Evolutionary conservation across 1,140 invertebrate genomes (phyloP).

Genomic region (Dufourea novaeangliae): DNA sequence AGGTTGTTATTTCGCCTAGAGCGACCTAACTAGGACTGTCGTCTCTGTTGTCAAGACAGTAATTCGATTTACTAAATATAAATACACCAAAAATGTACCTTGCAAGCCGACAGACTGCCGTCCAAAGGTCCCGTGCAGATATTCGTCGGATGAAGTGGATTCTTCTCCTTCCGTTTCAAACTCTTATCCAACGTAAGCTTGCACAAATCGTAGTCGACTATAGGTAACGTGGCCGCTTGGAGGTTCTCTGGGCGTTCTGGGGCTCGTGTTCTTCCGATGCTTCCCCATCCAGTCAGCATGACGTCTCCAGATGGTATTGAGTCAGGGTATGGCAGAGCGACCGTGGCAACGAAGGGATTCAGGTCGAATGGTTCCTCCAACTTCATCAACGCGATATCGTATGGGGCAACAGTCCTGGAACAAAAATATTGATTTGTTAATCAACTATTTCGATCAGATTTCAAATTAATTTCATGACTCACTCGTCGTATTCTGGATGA

Average conservation of each 20-base stretch:
- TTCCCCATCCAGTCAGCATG: conserved; percentile 81
- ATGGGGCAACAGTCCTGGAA: conserved; percentile 74
- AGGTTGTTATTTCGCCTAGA: no score
- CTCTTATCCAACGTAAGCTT: conserved; percentile 63
- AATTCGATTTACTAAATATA: no score
- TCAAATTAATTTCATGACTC: not conserved
- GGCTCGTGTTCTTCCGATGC: conserved; percentile 74
- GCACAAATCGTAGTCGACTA: conserved; percentile 77
- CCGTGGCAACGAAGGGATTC: conserved; percentile 76
- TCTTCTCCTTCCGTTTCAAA: conserved; percentile 69
- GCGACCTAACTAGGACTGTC: no score
- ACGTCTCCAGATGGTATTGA: conserved; percentile 77
- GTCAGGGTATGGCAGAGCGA: conserved; percentile 75
- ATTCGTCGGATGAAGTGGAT: conserved; percentile 78
- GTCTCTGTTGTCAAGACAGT: no score
- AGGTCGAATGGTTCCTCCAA: conserved; percentile 79
- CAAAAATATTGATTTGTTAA: no score
- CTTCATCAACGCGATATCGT: conserved; percentile 82
- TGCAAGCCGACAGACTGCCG: conserved; percentile 79
- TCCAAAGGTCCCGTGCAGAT: conserved; percentile 81
- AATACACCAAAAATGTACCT: conserved; percentile 66
- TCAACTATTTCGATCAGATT: not conserved
- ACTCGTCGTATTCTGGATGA: conserved; percentile 72
- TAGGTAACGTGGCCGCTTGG: conserved; percentile 78
- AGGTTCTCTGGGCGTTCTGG: conserved; percentile 73